Percentiles rank a stretch among this genome's conserved stretches.
These are phyloP conservation scores for Lasioglossum vierecki DNA, from an alignment of 2,888 invertebrate genomes.

Conservation along the genomic window DNA sequence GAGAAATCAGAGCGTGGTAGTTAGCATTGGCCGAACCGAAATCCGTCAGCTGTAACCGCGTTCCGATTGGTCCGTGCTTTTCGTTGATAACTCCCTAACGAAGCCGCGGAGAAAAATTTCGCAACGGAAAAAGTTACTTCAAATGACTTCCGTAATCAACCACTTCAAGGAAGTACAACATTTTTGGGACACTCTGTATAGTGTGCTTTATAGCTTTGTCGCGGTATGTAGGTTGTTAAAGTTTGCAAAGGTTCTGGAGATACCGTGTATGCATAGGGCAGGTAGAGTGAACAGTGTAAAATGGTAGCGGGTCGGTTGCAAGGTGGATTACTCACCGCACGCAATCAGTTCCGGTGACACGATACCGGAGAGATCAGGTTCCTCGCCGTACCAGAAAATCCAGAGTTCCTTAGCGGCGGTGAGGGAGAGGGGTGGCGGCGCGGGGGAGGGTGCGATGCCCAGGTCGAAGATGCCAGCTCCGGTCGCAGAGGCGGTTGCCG, in stretches of 20 bases:
- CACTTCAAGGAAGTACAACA: too few species aligned
- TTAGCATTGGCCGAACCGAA: too few species aligned
- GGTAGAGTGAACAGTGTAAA: neutral
- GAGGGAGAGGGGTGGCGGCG: conserved; percentile 91
- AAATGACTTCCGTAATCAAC: too few species aligned
- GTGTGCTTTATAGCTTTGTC: neutral
- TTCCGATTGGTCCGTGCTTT: too few species aligned
- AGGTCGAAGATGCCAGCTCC: conserved; percentile 83
- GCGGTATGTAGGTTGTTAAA: neutral
- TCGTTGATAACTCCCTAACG: too few species aligned
- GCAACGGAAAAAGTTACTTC: too few species aligned
- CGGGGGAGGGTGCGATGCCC: conserved; percentile 85
- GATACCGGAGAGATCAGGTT: conserved; percentile 94
- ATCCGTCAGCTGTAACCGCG: too few species aligned
- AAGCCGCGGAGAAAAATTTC: too few species aligned
- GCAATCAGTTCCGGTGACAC: conserved; percentile 93
- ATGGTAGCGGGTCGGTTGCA: neutral
- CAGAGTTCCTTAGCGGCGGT: conserved; percentile 98
- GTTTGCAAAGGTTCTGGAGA: neutral
- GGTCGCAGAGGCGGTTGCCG: conserved; percentile 83
- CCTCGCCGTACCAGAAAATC: conserved; percentile 99
- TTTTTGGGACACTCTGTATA: too few species aligned
- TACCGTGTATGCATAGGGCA: neutral
- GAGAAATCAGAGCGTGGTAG: too few species aligned
- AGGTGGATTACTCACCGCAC: conserved; percentile 89